A percentile compares a stretch with the other conserved stretches of the same genome.
These are phyloP conservation scores for Euwallacea fornicatus DNA, from an alignment of 1,140 invertebrate genomes.

Conservation along the genomic window DNA sequence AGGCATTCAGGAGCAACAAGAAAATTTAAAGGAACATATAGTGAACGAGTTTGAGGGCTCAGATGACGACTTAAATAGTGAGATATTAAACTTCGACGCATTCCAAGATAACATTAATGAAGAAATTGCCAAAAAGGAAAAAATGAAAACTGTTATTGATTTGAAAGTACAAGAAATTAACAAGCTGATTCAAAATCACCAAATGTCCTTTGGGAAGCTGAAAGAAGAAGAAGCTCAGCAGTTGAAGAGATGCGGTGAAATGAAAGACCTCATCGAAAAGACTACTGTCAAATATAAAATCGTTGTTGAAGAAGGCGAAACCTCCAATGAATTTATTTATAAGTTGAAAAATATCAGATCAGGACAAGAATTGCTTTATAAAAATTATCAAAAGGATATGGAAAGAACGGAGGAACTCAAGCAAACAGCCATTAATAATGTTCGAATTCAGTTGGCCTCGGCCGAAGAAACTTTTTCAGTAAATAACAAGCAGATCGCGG, in stretches of 20 bases:
- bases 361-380: constrained; percentile 11
- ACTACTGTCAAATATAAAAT: constrained; percentile 42
- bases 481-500: constrained; percentile 53
- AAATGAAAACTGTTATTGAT: constrained; percentile 38
- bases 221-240: constrained; percentile 50
- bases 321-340: background rate
- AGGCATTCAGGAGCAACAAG: constrained; percentile 34
- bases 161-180: constrained; percentile 37
- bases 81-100: constrained; percentile 47
- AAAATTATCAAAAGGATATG: constrained; percentile 35
- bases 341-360: constrained; percentile 10
- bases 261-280: constrained; percentile 47
- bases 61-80: constrained; percentile 59
- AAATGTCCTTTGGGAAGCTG: constrained; percentile 51
- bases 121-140: constrained; percentile 40
- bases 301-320: background rate
- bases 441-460: constrained; percentile 53
- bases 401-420: constrained; percentile 53
- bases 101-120: constrained; percentile 42
- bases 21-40: constrained; percentile 36
- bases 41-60: constrained; percentile 60
- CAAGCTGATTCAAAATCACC: constrained; percentile 44
- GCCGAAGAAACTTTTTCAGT: constrained; percentile 54
- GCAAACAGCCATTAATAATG: constrained; percentile 56
- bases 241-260: constrained; percentile 44